These are phyloP conservation scores for Dipodomys merriami DNA, from an alignment of 2,113 vertebrate genomes.

Conservation along the genomic window DNA sequence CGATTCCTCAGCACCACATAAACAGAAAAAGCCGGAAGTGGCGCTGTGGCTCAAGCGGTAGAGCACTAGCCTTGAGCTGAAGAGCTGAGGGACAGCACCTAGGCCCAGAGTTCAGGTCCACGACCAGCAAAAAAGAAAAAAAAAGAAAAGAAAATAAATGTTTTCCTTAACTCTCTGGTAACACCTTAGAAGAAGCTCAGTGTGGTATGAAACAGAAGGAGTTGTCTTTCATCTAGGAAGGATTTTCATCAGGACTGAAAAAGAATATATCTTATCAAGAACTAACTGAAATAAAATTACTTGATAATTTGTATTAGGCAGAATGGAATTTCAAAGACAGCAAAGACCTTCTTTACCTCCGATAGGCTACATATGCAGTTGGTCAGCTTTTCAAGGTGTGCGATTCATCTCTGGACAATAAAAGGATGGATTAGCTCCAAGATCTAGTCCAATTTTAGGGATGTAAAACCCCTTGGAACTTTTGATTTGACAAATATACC, in stretches of 20 bases:
- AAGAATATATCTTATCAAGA: conserved; percentile 57
- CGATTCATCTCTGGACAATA: conserved; percentile 30
- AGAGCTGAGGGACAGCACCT: no score
- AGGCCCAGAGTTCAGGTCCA: no score
- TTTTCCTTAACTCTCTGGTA: conserved; percentile 36
- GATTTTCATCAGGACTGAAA: conserved; percentile 56
- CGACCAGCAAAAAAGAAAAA: no score
- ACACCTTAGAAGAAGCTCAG: conserved; percentile 61
- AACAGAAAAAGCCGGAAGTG: no score
- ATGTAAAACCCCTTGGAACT: not conserved
- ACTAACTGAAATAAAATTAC: conserved; percentile 53
- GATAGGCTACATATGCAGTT: not conserved
- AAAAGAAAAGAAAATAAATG: not conserved
- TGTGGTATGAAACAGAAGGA: conserved; percentile 58
- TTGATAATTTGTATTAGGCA: conserved; percentile 48
- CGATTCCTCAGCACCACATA: no score
- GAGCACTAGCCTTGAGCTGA: no score
- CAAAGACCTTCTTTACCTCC: not conserved
- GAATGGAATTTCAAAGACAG: conserved; percentile 56
- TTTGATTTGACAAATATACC: conserved; percentile 33
- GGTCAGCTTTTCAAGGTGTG: conserved; percentile 14
- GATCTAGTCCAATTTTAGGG: not conserved
- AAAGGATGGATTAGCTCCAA: not conserved
- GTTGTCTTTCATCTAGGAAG: conserved; percentile 60
- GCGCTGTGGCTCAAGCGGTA: no score